Base-by-base conservation (phyloP, 2,113 vertebrate species). In the Oenanthe oenanthe region DNA sequence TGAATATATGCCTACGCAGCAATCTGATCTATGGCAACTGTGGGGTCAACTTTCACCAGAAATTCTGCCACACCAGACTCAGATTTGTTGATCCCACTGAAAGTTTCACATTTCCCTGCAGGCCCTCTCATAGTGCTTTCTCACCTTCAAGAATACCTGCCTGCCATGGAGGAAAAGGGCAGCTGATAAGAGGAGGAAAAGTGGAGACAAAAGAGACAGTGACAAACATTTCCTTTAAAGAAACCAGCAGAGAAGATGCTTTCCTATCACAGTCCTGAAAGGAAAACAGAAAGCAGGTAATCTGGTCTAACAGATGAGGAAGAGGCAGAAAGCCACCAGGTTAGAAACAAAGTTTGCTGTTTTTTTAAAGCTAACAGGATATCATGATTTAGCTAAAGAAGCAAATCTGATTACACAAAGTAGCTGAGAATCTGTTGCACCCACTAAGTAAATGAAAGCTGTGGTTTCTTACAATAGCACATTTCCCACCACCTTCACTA, bases 391-490 rank as follows among this genome's bases (percentile, higher is more conserved):
- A 96, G 63, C 78, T 78, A 79, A 92, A 93, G 85, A 66, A 57
- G 38, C 61, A 96, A 93, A 95, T 94, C 85, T 86, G 65, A 82
- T 92, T 94, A 85, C 58, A 40, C 51, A 89, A 88, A 85, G 74
- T 70, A 93, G 70, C 84, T 61, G 74, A 94, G 82, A 88, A 71
- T 85, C 60, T 88, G 70, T 73, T 78, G 40, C 60, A 70, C 34
- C 4, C 43, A 8, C 86, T 70, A 68, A 94, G 79, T 73, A 92
- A 92, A 90, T 56, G 45, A 85, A 92, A 93, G 62, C 85, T 88
- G 25, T 71, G 48, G 76, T 88, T 93, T 92, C 84, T 88, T 65
- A 61, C 92, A 79, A 32, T 53, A 60, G 42, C 24, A 4, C 32
- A 28, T 83, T 93, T 88, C 34, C 72, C 9, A 82, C 77, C 66